Base-by-base conservation (phyloP, 2,113 vertebrate genomes). In the Alaudala cheleensis region DNA sequence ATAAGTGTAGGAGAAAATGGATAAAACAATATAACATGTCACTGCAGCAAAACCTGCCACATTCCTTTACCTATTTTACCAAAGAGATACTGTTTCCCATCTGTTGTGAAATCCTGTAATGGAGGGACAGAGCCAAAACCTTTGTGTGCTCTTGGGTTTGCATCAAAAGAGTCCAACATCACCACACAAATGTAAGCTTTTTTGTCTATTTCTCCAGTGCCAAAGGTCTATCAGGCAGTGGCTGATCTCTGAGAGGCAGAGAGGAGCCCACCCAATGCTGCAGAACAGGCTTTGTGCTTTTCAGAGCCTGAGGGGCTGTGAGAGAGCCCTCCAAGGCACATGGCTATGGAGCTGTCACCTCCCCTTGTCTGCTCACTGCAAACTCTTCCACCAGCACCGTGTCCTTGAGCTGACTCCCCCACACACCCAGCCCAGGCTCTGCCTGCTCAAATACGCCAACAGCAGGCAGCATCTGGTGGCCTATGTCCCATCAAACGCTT, bases 271-370 rank as follows among this genome's bases (percentile, higher is more conserved):
- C 24, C 23, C 56, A 61, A 4, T 0, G 3, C 44, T 71, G 26
- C 42, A 84, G 57, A 53, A 66, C 37, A 23, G n/a, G 22, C 28
- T 39, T 6, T 5, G 29, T 42, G 69, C 40, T 29, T 16, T 1
- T 9, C 40, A 40, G 3, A 74, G 79, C 79, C 60, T 33, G 25
- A 26, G 37, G 21, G 83, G 51, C 21, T 34, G 18, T 4, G 3
- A 22, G 23, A 28, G 62, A 47, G 5, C 24, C 20, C 25, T 47
- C 25, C 65, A 28, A 25, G 65, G 50, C 29, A 12, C 25, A 3
- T 7, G 0, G 5, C 5, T 14, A 15, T 0, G 1, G 66, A 56
- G 50, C 40, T 0, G 0, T 7, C n/a, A 42, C 37, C 33, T 69
- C 50, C 42, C 49, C 64, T 19, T 8, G 14, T 3, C 40, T 37